Evolutionary conservation across 2,797 vertebrate genomes (phyloP).

Genomic region (Micropoecilia bifurca): DNA sequence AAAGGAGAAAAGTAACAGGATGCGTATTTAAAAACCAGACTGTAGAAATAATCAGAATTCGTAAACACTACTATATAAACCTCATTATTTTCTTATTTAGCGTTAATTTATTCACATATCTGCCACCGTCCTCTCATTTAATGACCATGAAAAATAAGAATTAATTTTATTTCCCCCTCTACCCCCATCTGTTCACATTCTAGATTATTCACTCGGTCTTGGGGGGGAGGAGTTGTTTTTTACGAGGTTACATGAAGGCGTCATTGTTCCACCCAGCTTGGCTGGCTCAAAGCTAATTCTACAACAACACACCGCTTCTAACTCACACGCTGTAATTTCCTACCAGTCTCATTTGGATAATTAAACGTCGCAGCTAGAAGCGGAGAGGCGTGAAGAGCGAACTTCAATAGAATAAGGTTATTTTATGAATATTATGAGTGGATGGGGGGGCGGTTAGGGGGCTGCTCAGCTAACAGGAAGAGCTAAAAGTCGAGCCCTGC

Average conservation of each 20-base stretch:
- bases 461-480: slow-evolving; percentile 50
- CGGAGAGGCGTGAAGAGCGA: background rate
- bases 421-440: slow-evolving; percentile 17
- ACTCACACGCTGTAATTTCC: background rate
- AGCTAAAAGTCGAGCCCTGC: slow-evolving; percentile 59
- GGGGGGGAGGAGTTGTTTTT: fast-evolving
- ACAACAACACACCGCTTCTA: slow-evolving; percentile 46
- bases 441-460: slow-evolving; percentile 27
- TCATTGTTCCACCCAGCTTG: slow-evolving; percentile 65
- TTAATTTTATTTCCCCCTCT: background rate
- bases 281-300: slow-evolving; percentile 53
- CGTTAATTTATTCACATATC: background rate
- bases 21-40: background rate
- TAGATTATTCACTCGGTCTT: background rate
- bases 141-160: background rate
- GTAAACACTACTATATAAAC: too few relatives aligned
- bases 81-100: background rate
- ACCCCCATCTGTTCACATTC: background rate
- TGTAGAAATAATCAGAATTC: background rate
- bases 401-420: background rate
- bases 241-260: slow-evolving; percentile 61
- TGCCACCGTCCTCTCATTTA: background rate
- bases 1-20: background rate
- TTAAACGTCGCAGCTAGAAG: background rate
- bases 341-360: background rate